Evolutionary conservation across 2,113 vertebrate genomes (phyloP).

Genomic region (Talpa occidentalis): DNA sequence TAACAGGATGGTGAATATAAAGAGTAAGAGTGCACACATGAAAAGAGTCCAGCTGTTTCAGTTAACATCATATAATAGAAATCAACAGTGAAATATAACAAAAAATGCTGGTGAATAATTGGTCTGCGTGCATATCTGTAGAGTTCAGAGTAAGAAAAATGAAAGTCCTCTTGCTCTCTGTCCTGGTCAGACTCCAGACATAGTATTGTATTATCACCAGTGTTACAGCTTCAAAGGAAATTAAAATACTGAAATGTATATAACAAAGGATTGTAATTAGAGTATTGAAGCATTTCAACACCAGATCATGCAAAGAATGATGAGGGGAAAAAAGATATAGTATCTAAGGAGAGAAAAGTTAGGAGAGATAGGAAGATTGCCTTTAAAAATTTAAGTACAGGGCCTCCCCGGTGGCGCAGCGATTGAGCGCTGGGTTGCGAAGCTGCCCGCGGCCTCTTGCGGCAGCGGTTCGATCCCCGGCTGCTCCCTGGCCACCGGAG

Average conservation of each 20-base stretch:
- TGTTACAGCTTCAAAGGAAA: conserved; percentile 33
- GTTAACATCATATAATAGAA: conserved; percentile 35
- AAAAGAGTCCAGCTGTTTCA: not conserved
- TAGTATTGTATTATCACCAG: not conserved
- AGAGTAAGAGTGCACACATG: not conserved
- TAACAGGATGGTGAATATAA: not conserved
- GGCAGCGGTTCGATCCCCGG: too few relatives aligned
- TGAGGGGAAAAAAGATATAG: not conserved
- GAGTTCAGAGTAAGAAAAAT: not conserved
- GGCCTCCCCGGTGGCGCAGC: too few relatives aligned
- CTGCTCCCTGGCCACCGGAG: too few relatives aligned
- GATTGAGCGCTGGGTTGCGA: too few relatives aligned
- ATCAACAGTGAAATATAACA: not conserved
- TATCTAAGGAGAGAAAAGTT: not conserved
- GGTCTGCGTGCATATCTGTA: not conserved
- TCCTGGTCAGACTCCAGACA: not conserved
- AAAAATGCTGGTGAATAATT: not conserved
- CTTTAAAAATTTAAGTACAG: conserved; percentile 32
- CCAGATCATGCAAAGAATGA: not conserved
- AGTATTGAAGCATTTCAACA: not conserved
- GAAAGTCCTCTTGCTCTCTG: not conserved
- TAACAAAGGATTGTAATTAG: not conserved
- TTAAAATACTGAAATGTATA: not conserved
- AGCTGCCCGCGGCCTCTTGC: too few relatives aligned
- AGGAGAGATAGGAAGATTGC: not conserved